Evolutionary conservation across 2,797 vertebrate genomes (phyloP), one percentile per base, ranked within the genome.

Genomic region (Rhinatrema bivittatum): DNA sequence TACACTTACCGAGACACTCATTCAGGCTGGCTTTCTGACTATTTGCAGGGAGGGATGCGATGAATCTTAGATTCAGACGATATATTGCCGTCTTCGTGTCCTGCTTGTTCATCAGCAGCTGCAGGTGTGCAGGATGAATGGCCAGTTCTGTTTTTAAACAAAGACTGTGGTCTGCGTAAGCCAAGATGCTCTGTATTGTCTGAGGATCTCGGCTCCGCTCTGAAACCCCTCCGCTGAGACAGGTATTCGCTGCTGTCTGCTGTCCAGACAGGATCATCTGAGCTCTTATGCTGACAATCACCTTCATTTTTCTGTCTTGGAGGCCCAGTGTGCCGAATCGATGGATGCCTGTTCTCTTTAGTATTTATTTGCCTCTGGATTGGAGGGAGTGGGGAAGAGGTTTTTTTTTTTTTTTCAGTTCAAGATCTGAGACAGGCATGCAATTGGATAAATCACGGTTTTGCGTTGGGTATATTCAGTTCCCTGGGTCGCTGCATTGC

Each of bases 361-460:
- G 36, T 59, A 65, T 75, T 67, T 68, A 68, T 60, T 63, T 68
- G 64, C 51, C 65, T 65, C 62, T 60, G 65, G 63, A 75, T 60
- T 44, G 60, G 66, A 71, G 68, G 61, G 51, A 74, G 42, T 63
- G 32, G 46, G 55, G 67, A 52, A 47, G 59, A 57, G 48, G n/a
- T n/a, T n/a, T n/a, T n/a, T n/a, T n/a, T n/a, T n/a, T n/a, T n/a
- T 56, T 56, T 62, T 60, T 70, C 67, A 49, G 44, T 62, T 45
- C 66, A 53, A 76, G 65, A 76, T 78, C 68, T 79, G 75, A 82
- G 60, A 37, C 46, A 56, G 62, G 32, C 19, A 50, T 10, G 50
- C 58, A 64, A 68, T 34, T 53, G 49, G 65, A 65, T 16, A 13
- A 67, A 73, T 50, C 48, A 45, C 9, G 34, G 54, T 74, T 76